Base-by-base conservation (phyloP, 2,797 vertebrate genomes). In the Carduelis carduelis region DNA sequence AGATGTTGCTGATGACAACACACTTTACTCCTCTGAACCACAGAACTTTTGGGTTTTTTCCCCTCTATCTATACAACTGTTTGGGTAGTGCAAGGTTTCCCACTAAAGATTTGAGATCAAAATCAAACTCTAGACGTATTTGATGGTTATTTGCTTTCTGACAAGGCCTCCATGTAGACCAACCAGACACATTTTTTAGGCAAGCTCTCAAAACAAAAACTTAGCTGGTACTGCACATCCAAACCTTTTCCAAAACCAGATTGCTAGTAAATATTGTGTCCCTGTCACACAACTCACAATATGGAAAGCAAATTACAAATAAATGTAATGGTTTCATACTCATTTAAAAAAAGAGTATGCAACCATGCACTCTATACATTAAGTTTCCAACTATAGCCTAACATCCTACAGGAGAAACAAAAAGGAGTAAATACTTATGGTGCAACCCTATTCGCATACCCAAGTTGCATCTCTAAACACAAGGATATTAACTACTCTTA, bases 1-100 rank as follows among this genome's bases (percentile, higher is more conserved):
- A 12, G 7, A 8, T 34, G 14, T 1, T 70, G 16, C 2, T 27
- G 4, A 9, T 43, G 26, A 14, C 35, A 53, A 68, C 4, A 2
- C 5, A 66, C 18, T 46, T 52, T 16, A 47, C 4, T 41, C 20
- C 44, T 69, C 22, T 23, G 17, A 39, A 86, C 56, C 9, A 53
- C 22, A 6, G 8, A 28, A 19, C 6, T 5, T 70, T 2, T 2
- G 32, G 34, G 1, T 1, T 9, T 3, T 41, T 47, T 12, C 21
- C 2, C 4, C 8, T 22, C 5, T 21, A 30, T 5, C 8, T 49
- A 50, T 89, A 39, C 13, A 50, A 20, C 10, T 46, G 8, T 30
- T 55, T 24, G 70, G 4, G 22, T 4, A 60, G 10, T 41, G 3
- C 11, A 83, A 79, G 2, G 6, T 13, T 81, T 52, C 39, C 47